Base-by-base conservation (phyloP, 2,888 invertebrate species). In the Steinernema hermaphroditum region DNA sequence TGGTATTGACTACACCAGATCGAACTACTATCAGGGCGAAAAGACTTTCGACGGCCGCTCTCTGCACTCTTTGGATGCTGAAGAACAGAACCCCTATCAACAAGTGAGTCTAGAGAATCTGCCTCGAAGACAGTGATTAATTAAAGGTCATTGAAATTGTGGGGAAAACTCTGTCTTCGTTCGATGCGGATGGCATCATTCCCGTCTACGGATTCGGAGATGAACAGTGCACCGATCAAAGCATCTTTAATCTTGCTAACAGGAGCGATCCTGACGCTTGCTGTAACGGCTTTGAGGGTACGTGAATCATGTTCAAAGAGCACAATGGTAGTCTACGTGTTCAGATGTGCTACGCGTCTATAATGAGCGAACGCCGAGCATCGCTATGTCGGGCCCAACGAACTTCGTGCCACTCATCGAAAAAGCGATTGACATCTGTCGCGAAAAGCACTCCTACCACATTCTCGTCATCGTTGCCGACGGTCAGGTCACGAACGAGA, bases 161-260 rank as follows among this genome's bases (percentile, higher is more conserved):
- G 32, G 89, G 89, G 54, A 87, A 88, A 73, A 89, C 89, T 0
- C 80, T 89, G 70, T 87, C 88, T 34, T 86, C 88, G 0, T 89
- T 89, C 78, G 88, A 88, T 75, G 88, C 88, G 44, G 89, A 89
- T 78, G 88, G 88, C 2, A 83, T 87, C 69, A 89, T 89, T 71
- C 89, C 88, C 9, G 89, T 88, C 0, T 89, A 87, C 81, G 89
- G 89, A 8, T 89, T 89, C 78, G 89, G 89, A 27, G 89, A 89
- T 79, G 87, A 87, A 54, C 86, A 86, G 37, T 73, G 72, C 70
- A 81, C 79, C 22, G 81, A 82, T 62, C 75, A 76, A 37, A 79
- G 77, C 54, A 82, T 82, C 72, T 85, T 85, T 80, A 86, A 85
- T 74, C 76, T 85, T 69, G 79, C 81, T 34, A 84, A 86, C 57